Conservation (phyloP, 2,888 invertebrate species). For the Hyppa rectilinea region DNA sequence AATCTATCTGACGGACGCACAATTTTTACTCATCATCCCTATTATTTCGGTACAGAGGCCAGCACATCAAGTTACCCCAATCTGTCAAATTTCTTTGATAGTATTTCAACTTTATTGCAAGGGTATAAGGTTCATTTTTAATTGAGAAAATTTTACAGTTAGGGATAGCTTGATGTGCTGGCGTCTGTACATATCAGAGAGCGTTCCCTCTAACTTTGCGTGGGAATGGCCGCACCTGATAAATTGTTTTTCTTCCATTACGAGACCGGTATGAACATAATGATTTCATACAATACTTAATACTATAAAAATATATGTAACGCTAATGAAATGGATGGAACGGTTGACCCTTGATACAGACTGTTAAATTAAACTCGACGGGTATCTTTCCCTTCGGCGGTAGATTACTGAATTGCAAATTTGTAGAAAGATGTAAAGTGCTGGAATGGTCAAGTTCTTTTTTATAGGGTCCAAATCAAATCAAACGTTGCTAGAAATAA, state of each 20-base stretch:
- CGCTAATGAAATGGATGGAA: slow-evolving; percentile 60
- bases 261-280: slow-evolving; percentile 40
- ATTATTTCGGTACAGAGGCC: too few species aligned
- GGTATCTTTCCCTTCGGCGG: slow-evolving; percentile 74
- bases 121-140: too few species aligned
- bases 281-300: slow-evolving; percentile 58
- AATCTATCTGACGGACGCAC: too few species aligned
- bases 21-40: too few species aligned
- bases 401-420: slow-evolving; percentile 83
- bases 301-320: slow-evolving; percentile 52
- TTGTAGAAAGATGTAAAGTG: slow-evolving; percentile 60
- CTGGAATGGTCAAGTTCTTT: slow-evolving; percentile 64
- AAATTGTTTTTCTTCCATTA: slow-evolving; percentile 59
- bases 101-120: too few species aligned
- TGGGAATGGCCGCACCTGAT: slow-evolving; percentile 59
- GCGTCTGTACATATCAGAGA: slow-evolving; percentile 21
- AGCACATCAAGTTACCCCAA: too few species aligned
- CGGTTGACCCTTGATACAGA: slow-evolving; percentile 62
- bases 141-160: too few species aligned
- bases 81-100: too few species aligned
- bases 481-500: too few species aligned
- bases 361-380: slow-evolving; percentile 74
- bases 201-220: slow-evolving; percentile 32
- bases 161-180: too few species aligned
- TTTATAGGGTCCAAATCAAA: background rate